phyloP scores from a whole-genome alignment of 92 coral and sea anemone genomes.

The Zoanthus solanderi region DNA sequence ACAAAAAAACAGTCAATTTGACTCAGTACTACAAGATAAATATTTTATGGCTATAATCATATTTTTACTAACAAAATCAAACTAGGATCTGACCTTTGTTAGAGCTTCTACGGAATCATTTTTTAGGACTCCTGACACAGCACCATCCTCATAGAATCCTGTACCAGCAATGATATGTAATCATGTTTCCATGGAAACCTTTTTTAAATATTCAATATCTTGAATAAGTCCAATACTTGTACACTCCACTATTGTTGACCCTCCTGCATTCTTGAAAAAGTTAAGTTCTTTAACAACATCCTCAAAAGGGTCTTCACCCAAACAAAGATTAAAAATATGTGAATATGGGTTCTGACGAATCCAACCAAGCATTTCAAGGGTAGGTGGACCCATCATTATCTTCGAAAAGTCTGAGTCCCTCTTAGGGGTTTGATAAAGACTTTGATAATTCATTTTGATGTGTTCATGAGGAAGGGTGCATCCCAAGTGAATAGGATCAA shows the following conservation, averaged over 20 bases:
- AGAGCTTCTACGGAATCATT: conserved; percentile 77
- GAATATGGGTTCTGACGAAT: conserved; percentile 87
- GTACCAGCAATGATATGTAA: conserved; percentile 88
- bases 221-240: conserved; percentile 81
- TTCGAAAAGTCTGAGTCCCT: conserved; percentile 69
- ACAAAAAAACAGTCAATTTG: too few species aligned
- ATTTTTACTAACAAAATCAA: not conserved
- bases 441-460: conserved; percentile 78
- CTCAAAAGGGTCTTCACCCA: conserved; percentile 86
- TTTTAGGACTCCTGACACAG: conserved; percentile 70
- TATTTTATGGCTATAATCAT: not conserved
- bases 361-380: conserved; percentile 83
- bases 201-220: conserved; percentile 77
- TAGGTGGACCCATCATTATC: conserved; percentile 62
- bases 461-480: conserved; percentile 96
- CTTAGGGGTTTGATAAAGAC: conserved; percentile 65
- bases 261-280: conserved; percentile 88
- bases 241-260: conserved; percentile 84
- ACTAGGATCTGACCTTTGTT: conserved; percentile 68
- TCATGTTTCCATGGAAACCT: conserved; percentile 79
- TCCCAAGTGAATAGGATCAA: conserved; percentile 78
- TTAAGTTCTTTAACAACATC: conserved; percentile 81
- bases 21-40: too few species aligned
- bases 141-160: conserved; percentile 83
- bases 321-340: conserved; percentile 70